These are phyloP conservation scores for Pollenia angustigena DNA, from an alignment of 2,888 invertebrate genomes.

Conservation along the genomic window DNA sequence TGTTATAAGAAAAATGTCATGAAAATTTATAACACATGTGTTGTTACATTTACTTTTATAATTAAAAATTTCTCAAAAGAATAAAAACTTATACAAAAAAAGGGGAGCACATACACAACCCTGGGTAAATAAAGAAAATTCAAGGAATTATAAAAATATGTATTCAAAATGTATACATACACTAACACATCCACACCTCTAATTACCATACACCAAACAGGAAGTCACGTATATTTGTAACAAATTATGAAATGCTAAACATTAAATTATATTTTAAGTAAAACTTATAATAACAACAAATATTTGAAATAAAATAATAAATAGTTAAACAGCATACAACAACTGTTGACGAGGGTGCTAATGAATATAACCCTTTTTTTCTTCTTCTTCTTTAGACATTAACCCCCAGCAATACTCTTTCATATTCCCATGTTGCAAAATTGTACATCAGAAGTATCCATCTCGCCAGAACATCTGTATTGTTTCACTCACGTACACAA, in stretches of 20 bases:
- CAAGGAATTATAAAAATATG: background rate
- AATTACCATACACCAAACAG: background rate
- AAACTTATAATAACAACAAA: constrained; percentile 22
- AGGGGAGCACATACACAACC: background rate
- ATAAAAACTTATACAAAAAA: background rate
- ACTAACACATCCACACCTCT: background rate
- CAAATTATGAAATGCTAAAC: constrained; percentile 1
- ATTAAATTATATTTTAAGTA: constrained; percentile 22
- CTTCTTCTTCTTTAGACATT: too few relatives aligned
- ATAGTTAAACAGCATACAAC: background rate
- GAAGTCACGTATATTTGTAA: constrained; percentile 34
- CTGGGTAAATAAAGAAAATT: background rate
- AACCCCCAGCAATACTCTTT: background rate
- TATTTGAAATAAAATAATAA: background rate
- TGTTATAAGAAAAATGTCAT: too few relatives aligned
- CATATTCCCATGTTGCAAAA: background rate
- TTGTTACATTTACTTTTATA: constrained; percentile 5
- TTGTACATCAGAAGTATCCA: background rate
- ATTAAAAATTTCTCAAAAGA: constrained; percentile 17
- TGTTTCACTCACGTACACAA: constrained; percentile 43
- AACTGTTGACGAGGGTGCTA: background rate
- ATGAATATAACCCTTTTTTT: background rate
- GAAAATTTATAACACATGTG: too few relatives aligned
- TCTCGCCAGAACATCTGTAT: background rate
- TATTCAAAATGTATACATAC: background rate